Evolutionary conservation across 1,140 invertebrate genomes (phyloP).

Genomic region (Brachionus koreanus): DNA sequence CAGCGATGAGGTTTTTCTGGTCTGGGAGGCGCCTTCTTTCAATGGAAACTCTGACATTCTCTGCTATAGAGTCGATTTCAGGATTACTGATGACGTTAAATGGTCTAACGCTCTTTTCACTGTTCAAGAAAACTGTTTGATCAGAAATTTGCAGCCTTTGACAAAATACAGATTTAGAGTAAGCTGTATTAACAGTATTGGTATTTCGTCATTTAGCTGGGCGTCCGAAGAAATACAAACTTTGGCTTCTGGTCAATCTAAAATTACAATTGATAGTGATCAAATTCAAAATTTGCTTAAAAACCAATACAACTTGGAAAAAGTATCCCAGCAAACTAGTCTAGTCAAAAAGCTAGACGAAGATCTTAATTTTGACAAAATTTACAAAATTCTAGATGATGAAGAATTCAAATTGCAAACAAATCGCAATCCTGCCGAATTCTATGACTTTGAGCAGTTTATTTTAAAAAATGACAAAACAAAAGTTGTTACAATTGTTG

Average conservation of each 20-base stretch:
- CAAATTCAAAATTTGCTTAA: neutral
- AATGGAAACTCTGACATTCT: slow-evolving; percentile 58
- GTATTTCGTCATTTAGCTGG: slow-evolving; percentile 61
- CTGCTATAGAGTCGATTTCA: slow-evolving; percentile 57
- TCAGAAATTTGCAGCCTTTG: slow-evolving; percentile 71
- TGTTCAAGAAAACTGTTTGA: slow-evolving; percentile 85
- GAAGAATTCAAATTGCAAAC: neutral
- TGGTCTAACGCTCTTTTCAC: slow-evolving; percentile 82
- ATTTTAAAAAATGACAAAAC: neutral
- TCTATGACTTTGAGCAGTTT: neutral
- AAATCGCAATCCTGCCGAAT: neutral
- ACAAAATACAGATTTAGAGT: slow-evolving; percentile 82
- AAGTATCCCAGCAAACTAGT: neutral
- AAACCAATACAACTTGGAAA: slow-evolving; percentile 12
- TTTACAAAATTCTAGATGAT: neutral
- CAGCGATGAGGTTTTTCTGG: slow-evolving; percentile 76
- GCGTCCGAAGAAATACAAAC: slow-evolving; percentile 50
- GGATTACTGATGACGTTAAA: slow-evolving; percentile 65
- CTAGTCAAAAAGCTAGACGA: slow-evolving; percentile 8
- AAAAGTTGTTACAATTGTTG: neutral
- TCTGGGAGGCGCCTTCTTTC: slow-evolving; percentile 54
- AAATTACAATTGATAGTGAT: slow-evolving; percentile 14
- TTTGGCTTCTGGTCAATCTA: neutral
- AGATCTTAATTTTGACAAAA: neutral
- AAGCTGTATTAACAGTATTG: slow-evolving; percentile 81